Conservation (phyloP, 2,113 vertebrate species). For the Pteruthius melanotis region DNA sequence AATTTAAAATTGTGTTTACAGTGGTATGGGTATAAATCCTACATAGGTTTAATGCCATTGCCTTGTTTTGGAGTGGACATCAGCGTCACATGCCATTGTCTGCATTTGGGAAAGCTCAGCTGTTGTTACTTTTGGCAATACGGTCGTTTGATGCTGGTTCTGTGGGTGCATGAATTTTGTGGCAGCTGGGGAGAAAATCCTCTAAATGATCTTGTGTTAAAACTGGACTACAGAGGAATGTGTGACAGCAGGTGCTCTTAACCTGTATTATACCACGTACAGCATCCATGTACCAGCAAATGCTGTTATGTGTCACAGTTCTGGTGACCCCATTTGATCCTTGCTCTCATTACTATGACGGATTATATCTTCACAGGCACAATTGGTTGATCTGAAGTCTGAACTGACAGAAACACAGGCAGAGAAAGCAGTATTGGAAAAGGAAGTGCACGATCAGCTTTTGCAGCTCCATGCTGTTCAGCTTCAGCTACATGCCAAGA, state of each 20-base stretch:
- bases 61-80: not conserved
- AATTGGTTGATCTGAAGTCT: conserved; percentile 92
- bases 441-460: conserved; percentile 93
- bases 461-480: conserved; percentile 89
- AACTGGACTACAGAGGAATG: not conserved
- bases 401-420: conserved; percentile 91
- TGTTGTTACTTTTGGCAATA: not conserved
- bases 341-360: not conserved
- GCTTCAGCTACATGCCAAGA: conserved; percentile 91
- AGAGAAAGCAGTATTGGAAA: conserved; percentile 85
- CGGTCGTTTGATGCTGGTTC: not conserved
- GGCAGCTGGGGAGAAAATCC: not conserved
- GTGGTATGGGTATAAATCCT: not conserved
- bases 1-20: not conserved
- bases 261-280: not conserved
- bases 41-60: not conserved
- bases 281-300: not conserved
- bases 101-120: not conserved
- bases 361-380: conserved; percentile 80
- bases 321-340: not conserved
- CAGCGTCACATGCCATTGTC: not conserved
- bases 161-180: not conserved
- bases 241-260: not conserved
- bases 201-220: not conserved
- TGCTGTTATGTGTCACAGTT: not conserved